Evolutionary conservation across 2,888 invertebrate species (phyloP), one percentile per base, ranked within the genome.

Genomic region (Pegoplata infirma): DNA sequence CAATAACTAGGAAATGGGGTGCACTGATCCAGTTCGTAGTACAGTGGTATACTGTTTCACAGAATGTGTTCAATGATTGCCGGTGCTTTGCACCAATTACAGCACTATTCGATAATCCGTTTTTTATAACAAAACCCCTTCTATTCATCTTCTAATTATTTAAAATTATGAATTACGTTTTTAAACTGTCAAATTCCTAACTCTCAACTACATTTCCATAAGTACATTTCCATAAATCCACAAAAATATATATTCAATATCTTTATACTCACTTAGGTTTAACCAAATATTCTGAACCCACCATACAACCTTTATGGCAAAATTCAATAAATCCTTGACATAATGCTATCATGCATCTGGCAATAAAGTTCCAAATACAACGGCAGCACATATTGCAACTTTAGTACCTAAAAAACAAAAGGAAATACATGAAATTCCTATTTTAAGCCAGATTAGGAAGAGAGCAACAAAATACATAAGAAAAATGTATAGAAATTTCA

Each of bases 261-360:
- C 36, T 32, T 8, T 2, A 16, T 53, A 46, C 61, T 63, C 3
- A 63, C 61, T 71, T 71, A 17, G 59, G 46, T 25, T 63, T 28
- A 6, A 53, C 61, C 44, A 66, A 53, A 44, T 63, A 69, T 16
- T 36, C 10, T 2, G 19, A 6, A 47, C 55, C 71, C 17, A 59
- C 23, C 8, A 66, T 8, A 17, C 63, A 73, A 17, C 28, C 25
- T 19, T 46, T 64, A 32, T 53, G 46, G 58, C 53, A 53, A 59
- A 47, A 69, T 46, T 69, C 68, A 28, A 66, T 69, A 69, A 64
- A 66, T 59, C 46, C 46, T 16, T 78, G 47, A 36, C 47, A 58
- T 5, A 69, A n/a, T 55, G 68, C 68, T 47, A 64, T 63, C 36
- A 21, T 32, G 19, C 53, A 51, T 28, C 47, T 25, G 46, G 12